Conservation (phyloP, 2,888 invertebrate genomes). For the Eristalis intricaria region DNA sequence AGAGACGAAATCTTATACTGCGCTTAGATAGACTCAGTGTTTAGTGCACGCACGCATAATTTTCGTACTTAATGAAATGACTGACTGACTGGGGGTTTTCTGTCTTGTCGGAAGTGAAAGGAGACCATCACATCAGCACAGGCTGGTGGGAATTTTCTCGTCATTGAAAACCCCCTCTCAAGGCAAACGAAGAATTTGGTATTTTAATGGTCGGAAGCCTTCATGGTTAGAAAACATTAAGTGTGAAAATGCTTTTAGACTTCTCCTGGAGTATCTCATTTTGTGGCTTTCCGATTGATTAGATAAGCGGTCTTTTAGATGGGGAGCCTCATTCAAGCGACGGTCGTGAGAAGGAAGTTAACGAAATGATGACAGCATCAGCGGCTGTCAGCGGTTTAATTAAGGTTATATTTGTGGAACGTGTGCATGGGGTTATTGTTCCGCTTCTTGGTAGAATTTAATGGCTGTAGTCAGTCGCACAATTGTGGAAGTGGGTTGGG, state of each 20-base stretch:
- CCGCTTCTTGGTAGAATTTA: background rate
- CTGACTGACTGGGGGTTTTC: background rate
- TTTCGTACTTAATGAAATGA: conserved; percentile 13
- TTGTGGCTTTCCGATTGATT: conserved; percentile 55
- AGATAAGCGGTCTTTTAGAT: conserved; percentile 19
- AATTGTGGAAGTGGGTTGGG: background rate
- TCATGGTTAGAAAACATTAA: conserved; percentile 35
- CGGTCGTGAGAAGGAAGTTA: conserved; percentile 50
- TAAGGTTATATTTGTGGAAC: background rate
- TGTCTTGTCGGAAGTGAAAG: conserved; percentile 34
- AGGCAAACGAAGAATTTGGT: conserved; percentile 16
- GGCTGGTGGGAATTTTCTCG: conserved; percentile 30
- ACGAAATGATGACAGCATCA: conserved; percentile 30
- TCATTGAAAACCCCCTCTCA: background rate
- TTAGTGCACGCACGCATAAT: conserved; percentile 42
- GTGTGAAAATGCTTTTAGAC: conserved; percentile 43
- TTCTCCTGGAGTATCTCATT: conserved; percentile 24
- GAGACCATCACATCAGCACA: conserved; percentile 10
- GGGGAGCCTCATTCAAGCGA: conserved; percentile 8
- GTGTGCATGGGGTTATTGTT: background rate
- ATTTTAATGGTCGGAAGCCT: conserved; percentile 32
- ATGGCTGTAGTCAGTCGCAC: background rate
- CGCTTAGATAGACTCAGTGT: background rate
- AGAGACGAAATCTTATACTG: background rate
- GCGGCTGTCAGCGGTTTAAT: background rate